A percentile compares a stretch with the other conserved stretches of the same genome.
These are phyloP conservation scores for Rhorus exstirpatorius DNA, from an alignment of 2,888 invertebrate species.

Conservation along the genomic window DNA sequence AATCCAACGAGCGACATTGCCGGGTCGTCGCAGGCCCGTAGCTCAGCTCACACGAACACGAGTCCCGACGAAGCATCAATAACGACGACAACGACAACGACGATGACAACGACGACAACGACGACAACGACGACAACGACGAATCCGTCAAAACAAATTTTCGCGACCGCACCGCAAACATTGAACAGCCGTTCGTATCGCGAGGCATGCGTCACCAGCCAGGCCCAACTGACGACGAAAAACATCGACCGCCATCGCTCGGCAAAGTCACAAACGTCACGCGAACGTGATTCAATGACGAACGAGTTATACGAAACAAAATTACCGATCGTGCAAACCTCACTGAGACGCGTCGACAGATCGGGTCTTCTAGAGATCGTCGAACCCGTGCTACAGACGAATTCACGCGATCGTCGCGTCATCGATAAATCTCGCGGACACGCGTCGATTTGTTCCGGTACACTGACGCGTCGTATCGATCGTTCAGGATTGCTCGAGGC, in stretches of 20 bases:
- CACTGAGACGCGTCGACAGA: slow-evolving; percentile 81
- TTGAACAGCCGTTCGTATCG: slow-evolving; percentile 68
- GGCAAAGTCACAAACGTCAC: slow-evolving; percentile 60
- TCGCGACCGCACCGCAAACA: slow-evolving; percentile 65
- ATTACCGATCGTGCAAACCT: slow-evolving; percentile 70
- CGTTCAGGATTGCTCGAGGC: slow-evolving; percentile 81
- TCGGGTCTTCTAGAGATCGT: slow-evolving; percentile 82
- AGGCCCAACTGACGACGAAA: slow-evolving; percentile 61
- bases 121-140: slow-evolving; percentile 64
- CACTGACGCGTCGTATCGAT: slow-evolving; percentile 78
- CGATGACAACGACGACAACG: slow-evolving; percentile 62
- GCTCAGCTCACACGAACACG: too few relatives aligned
- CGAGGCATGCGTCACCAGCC: slow-evolving; percentile 42
- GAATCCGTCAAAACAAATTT: slow-evolving; percentile 65
- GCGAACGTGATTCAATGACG: slow-evolving; percentile 48
- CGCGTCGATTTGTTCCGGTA: too few relatives aligned
- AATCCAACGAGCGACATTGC: slow-evolving; percentile 72
- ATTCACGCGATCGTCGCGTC: slow-evolving; percentile 58
- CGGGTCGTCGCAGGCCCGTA: slow-evolving; percentile 61
- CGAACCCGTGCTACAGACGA: slow-evolving; percentile 71
- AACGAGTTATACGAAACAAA: slow-evolving; percentile 72
- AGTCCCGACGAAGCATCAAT: too few relatives aligned
- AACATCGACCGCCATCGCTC: slow-evolving; percentile 75
- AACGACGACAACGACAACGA: slow-evolving; percentile 56
- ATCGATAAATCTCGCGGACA: too few relatives aligned